Base-by-base conservation (phyloP, 2,888 invertebrate genomes). In the Antheraea assamensis region DNA sequence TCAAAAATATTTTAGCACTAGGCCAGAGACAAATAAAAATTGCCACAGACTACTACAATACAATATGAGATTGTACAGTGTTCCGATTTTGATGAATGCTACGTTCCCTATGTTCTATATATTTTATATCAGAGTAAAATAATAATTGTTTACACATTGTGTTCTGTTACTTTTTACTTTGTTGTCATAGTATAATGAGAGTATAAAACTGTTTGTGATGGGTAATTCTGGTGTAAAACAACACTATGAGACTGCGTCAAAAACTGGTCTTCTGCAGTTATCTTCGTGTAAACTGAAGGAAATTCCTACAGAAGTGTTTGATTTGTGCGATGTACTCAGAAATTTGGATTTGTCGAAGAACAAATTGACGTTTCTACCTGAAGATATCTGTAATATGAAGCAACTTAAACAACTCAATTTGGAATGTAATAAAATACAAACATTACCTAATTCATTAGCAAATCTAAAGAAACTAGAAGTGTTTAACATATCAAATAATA, bases 321-420 rank as follows among this genome's bases (percentile, higher is more conserved):
- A 92, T 75, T 88, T 97, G 74, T 90, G 95, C 71, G 95, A 95
- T 71, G 91, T 96, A 72, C 91, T 99, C 74, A 96, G 99, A 79
- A 99, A 98, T 61, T 93, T 99, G 77, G 99, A 99, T 90, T 89
- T 99, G 73, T 99, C 99, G 0, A 97, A 98, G 80, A 99, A 99
- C 93, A 98, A 97, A 87, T 96, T 99, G 81, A 90, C 95, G 17
- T 91, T 94, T 42, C 92, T 99, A 79, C 97, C 99, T 0, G 96
- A 96, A 73, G 97, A 97, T 82, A 96, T 99, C 73, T 96, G 96
- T 35, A 95, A 96, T 78, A 96, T 98, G 79, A 96, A 96, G 73
- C 90, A 96, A 61, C 86, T 98, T 74, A 97, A 97, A 84, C 97
- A 97, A 80, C 90, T 98, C 0, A 97, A 97, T 85, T 95, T 96